A percentile compares a stretch with the other conserved stretches of the same genome.
These are phyloP conservation scores for Borostomias antarcticus DNA, from an alignment of 2,797 vertebrate genomes.

Conservation along the genomic window DNA sequence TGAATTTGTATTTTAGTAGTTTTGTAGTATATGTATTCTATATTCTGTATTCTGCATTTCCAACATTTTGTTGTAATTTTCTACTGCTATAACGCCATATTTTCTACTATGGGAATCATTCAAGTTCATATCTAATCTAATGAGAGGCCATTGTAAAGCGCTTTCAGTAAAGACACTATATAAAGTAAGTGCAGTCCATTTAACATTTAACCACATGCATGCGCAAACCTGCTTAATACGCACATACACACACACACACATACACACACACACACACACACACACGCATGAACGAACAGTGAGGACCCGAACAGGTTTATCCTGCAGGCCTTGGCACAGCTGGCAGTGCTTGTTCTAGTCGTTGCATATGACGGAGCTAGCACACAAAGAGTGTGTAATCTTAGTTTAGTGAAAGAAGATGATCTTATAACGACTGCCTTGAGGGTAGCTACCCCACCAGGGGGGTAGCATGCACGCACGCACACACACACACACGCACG, in stretches of 20 bases:
- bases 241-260: background rate
- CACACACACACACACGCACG: no score
- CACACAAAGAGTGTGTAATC: conserved; percentile 14
- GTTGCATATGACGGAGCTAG: background rate
- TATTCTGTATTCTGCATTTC: no score
- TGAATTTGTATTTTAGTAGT: no score
- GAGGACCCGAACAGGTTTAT: conserved; percentile 4
- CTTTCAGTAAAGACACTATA: no score
- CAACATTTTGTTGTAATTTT: no score
- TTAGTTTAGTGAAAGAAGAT: background rate
- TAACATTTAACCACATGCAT: no score
- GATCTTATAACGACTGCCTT: conserved; percentile 9
- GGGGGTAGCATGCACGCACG: background rate
- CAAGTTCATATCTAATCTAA: no score
- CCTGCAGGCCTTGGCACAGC: background rate
- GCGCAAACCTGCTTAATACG: background rate
- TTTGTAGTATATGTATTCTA: no score
- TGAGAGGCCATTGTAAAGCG: no score
- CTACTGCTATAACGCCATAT: no score
- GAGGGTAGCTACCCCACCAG: background rate
- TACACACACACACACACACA: background rate
- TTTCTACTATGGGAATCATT: no score
- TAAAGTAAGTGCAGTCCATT: no score
- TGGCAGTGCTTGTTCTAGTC: conserved; percentile 1
- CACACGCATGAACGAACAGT: background rate